Conservation (phyloP, 1,140 invertebrate species). For the Ectropis grisescens region DNA sequence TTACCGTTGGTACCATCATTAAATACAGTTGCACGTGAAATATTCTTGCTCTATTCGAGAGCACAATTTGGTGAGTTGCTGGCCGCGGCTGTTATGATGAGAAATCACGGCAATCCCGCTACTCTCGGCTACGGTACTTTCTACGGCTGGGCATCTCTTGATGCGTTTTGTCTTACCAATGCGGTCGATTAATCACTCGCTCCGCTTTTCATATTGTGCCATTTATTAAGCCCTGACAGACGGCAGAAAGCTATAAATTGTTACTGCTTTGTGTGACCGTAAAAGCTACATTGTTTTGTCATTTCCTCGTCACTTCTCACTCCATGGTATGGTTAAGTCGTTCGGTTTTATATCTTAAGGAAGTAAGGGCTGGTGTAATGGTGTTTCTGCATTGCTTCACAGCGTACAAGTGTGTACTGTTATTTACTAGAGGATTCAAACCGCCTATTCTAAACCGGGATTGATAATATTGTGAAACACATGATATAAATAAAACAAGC, state of each 20-base stretch:
- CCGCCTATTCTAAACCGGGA: no score
- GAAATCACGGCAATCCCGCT: slow-evolving; percentile 53
- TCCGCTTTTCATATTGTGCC: slow-evolving; percentile 8
- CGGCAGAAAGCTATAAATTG: no score
- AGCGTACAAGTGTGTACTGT: no score
- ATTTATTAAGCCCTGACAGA: not conserved
- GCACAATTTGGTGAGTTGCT: slow-evolving; percentile 47
- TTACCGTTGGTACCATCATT: slow-evolving; percentile 52
- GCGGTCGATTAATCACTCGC: slow-evolving; percentile 54
- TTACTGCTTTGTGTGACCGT: no score
- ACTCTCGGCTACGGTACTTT: slow-evolving; percentile 57
- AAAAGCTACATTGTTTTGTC: not conserved
- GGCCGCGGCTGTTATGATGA: slow-evolving; percentile 26
- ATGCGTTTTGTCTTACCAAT: slow-evolving; percentile 50
- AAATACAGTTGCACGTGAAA: slow-evolving; percentile 54
- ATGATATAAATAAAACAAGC: no score
- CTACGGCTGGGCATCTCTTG: slow-evolving; percentile 45
- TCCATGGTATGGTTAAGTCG: no score
- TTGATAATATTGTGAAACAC: no score
- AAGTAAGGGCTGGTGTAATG: no score
- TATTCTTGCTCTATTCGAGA: slow-evolving; percentile 44
- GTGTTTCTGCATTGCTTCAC: no score
- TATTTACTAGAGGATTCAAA: no score
- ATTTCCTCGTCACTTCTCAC: slow-evolving; percentile 4
- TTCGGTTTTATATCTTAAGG: no score